Base-by-base conservation (phyloP, 2,113 vertebrate species). In the Cavia porcellus region DNA sequence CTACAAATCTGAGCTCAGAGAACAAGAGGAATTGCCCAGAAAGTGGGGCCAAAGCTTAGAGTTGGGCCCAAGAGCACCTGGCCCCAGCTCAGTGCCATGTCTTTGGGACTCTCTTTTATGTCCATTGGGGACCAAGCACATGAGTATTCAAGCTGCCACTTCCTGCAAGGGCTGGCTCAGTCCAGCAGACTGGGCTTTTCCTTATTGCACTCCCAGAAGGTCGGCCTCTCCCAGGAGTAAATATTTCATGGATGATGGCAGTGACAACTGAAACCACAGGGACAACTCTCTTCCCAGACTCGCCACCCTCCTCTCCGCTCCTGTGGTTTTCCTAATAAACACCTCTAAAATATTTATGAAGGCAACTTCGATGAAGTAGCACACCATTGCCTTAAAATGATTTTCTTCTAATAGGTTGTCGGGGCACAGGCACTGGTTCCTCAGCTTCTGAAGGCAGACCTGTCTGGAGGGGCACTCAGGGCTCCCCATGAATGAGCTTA, bases 281-380 rank as follows among this genome's bases (percentile, higher is more conserved):
- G 81, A 24, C 19, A 12, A 32, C 59, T 87, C 14, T 82, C 66
- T 70, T 90, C 28, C 47, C 32, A 57, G 52, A 77, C 86, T 89
- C 59, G 14, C 83, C 86, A 77, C 55, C 87, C 35, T 95, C 75
- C 61, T 95, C 57, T 92, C 84, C 17, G 5, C 72, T 95, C 93
- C 93, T 92, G 90, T 59, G 82, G 93, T 96, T 97, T 96, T 96
- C 89, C 89, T 97, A 96, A 96, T 96, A 97, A 97, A 96, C 72
- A 95, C 77, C 87, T 95, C 83, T 96, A 90, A 97, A 97, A 96
- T 97, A 96, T 96, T 95, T 96, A 97, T 94, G 81, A 96, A 90
- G 92, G 90, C 57, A 87, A 93, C 91, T 90, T 92, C 87, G 62
- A 1, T 74, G 92, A 96, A 96, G 91, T 64, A 86, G 68, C 55